Percentiles rank a stretch among this genome's conserved stretches.
Conservation (phyloP, 2,797 vertebrate species). For the Tamandua tetradactyla region DNA sequence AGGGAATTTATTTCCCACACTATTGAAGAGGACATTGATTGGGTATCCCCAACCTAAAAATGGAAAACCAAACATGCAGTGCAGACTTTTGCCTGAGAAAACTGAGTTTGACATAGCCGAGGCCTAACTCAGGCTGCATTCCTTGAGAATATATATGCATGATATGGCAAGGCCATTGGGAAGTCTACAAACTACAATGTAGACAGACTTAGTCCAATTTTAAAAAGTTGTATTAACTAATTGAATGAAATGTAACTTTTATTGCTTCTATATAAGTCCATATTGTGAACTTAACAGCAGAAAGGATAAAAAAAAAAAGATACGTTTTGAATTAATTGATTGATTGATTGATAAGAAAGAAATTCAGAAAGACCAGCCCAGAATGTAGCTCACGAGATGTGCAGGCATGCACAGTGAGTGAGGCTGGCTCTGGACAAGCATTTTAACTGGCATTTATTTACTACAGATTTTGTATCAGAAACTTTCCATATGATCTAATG, state of each 20-base stretch:
- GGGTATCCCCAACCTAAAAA: background rate
- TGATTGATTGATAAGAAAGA: background rate
- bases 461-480: background rate
- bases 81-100: background rate
- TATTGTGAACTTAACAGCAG: background rate
- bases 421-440: background rate
- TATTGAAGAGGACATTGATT: background rate
- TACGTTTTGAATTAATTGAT: background rate
- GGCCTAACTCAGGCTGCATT: background rate
- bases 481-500: background rate
- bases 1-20: background rate
- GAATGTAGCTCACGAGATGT: background rate
- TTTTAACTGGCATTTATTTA: background rate
- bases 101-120: rapidly evolving
- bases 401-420: background rate
- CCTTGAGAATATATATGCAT: background rate
- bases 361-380: background rate
- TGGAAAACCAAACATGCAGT: background rate
- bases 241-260: background rate
- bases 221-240: background rate
- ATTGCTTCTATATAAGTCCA: background rate
- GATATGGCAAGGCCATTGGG: rapidly evolving
- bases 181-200: background rate
- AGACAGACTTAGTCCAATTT: background rate
- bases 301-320: background rate